Percentiles rank a stretch among this genome's conserved stretches.
phyloP scores from a whole-genome alignment of 2,797 vertebrate genomes.

The Iguana delicatissima region DNA sequence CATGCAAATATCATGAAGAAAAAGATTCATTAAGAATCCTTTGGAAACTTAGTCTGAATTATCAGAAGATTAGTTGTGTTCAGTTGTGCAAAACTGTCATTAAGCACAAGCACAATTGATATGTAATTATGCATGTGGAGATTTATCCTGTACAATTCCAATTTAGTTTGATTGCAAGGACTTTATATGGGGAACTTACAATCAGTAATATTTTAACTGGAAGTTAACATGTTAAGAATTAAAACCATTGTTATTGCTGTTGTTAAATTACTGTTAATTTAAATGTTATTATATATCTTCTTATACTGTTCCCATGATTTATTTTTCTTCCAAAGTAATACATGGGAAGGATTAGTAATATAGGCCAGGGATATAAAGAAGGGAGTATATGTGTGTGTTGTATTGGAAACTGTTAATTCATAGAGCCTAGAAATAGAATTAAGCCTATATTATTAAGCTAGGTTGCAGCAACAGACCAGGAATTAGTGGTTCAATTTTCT shows the following conservation, averaged over 20 bases:
- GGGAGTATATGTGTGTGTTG: constrained; percentile 43
- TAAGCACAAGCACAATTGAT: too few relatives aligned
- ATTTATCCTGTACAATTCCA: too few relatives aligned
- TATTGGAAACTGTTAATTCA: constrained; percentile 60
- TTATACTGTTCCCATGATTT: constrained; percentile 51
- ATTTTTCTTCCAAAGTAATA: constrained; percentile 29
- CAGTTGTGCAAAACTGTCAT: too few relatives aligned
- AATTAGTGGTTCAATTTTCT: constrained; percentile 71
- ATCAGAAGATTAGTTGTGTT: too few relatives aligned
- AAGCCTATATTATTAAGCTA: constrained; percentile 62
- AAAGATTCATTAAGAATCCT: not conserved
- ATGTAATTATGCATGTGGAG: too few relatives aligned
- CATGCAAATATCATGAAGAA: not conserved
- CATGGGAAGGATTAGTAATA: constrained; percentile 44
- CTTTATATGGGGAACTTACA: too few relatives aligned
- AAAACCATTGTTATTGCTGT: too few relatives aligned
- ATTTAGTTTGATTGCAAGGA: too few relatives aligned
- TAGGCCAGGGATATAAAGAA: constrained; percentile 55
- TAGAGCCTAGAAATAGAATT: constrained; percentile 66
- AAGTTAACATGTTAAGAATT: not conserved
- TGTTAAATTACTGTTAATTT: too few relatives aligned
- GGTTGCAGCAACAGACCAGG: constrained; percentile 44
- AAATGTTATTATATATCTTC: not conserved
- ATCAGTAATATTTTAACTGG: too few relatives aligned
- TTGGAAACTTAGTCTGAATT: not conserved